These are phyloP conservation scores for Notiomystis cincta DNA, from an alignment of 2,113 vertebrate genomes.

Conservation along the genomic window DNA sequence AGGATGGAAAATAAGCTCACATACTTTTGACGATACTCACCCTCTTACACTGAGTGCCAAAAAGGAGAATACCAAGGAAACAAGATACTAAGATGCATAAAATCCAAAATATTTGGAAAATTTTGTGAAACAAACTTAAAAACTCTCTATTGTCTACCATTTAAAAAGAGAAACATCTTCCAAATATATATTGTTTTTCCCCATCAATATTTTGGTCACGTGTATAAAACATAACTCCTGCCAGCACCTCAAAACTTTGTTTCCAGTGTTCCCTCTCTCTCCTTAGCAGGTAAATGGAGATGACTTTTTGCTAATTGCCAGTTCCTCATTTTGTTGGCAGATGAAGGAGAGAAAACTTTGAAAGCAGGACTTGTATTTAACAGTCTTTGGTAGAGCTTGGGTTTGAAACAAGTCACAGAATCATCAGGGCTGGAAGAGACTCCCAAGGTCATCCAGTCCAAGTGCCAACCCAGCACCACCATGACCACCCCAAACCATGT, in stretches of 20 bases:
- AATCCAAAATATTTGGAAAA: neutral
- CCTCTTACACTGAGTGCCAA: neutral
- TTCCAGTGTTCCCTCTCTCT: neutral
- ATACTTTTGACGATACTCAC: neutral
- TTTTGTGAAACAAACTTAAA: neutral
- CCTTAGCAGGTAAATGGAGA: neutral
- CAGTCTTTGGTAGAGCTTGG: neutral
- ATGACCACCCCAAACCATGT: neutral
- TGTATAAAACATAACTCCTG: neutral
- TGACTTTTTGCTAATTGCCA: neutral
- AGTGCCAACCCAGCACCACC: neutral
- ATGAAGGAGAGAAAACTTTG: neutral
- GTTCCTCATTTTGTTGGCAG: neutral
- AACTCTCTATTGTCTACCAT: neutral
- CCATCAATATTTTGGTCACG: neutral
- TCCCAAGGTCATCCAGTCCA: neutral
- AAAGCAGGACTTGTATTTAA: neutral
- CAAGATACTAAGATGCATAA: neutral
- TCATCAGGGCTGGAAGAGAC: too few species aligned
- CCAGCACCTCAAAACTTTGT: neutral
- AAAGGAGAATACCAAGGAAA: neutral
- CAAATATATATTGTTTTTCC: neutral
- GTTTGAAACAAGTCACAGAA: neutral
- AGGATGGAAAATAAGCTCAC: neutral
- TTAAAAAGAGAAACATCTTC: neutral